Percentiles rank a stretch among this genome's conserved stretches.
Evolutionary conservation across 1,140 invertebrate species (phyloP).

Genomic region (Phocides pigmalion): DNA sequence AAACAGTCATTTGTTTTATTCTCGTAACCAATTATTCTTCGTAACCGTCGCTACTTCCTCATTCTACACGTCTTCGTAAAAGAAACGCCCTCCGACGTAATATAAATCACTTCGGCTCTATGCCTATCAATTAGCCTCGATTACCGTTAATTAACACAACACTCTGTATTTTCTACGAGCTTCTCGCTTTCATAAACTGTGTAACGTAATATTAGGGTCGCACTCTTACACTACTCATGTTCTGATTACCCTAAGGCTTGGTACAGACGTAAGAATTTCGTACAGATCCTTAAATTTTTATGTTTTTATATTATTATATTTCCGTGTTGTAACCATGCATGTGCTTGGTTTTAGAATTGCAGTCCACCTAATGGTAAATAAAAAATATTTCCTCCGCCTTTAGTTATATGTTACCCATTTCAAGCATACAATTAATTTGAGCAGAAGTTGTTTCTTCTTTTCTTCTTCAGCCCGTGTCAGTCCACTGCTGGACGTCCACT

Average conservation of each 20-base stretch:
- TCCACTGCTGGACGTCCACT: no score
- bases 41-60: slow-evolving; percentile 14
- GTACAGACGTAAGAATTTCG: neutral
- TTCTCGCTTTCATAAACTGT: slow-evolving; percentile 47
- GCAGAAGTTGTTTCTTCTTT: no score
- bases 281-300: no score
- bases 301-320: no score
- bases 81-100: slow-evolving; percentile 33
- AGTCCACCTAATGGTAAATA: no score
- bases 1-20: neutral
- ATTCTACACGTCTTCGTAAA: slow-evolving; percentile 10
- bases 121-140: slow-evolving; percentile 55
- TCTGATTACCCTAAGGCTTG: slow-evolving; percentile 10
- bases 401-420: no score
- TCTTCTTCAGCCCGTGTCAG: no score
- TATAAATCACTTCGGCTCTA: slow-evolving; percentile 50
- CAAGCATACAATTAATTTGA: no score
- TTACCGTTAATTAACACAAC: slow-evolving; percentile 54
- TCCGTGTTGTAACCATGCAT: no score
- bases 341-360: no score
- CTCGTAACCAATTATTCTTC: neutral
- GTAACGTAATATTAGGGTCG: slow-evolving; percentile 31
- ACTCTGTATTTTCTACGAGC: slow-evolving; percentile 48
- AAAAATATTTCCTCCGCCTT: no score
- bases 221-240: slow-evolving; percentile 24